These are phyloP conservation scores for Amniataba percoides DNA, from an alignment of 2,797 vertebrate species.

Conservation along the genomic window DNA sequence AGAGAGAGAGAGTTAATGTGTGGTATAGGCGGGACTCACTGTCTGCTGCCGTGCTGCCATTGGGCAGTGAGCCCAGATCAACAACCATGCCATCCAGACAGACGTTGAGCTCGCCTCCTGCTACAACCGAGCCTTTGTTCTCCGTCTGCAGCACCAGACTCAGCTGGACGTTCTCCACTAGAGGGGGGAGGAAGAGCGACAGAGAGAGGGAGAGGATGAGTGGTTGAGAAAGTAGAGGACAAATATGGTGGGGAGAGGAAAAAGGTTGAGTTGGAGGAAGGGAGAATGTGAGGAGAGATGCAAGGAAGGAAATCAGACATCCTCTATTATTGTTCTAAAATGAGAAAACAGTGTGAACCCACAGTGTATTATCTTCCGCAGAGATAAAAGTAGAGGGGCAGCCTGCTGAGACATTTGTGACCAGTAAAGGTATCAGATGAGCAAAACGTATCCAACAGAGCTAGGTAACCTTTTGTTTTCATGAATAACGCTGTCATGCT, in stretches of 20 bases:
- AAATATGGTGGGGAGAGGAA: slow-evolving; percentile 9
- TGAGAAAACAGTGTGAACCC: slow-evolving; percentile 3
- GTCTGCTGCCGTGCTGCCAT: slow-evolving; percentile 88
- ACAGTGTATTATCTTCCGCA: background rate
- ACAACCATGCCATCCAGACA: slow-evolving; percentile 95
- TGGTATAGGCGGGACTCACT: slow-evolving; percentile 88
- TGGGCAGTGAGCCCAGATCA: slow-evolving; percentile 93
- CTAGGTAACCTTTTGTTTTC: background rate
- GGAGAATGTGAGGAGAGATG: background rate
- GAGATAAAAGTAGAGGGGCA: background rate
- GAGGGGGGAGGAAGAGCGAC: slow-evolving; percentile 29
- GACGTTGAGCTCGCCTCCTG: slow-evolving; percentile 94
- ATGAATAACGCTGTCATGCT: background rate
- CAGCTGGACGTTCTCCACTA: slow-evolving; percentile 97
- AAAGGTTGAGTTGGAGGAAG: slow-evolving; percentile 14
- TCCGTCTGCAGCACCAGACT: slow-evolving; percentile 95
- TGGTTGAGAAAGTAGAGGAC: slow-evolving; percentile 19
- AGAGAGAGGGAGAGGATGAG: slow-evolving; percentile 33
- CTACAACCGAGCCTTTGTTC: slow-evolving; percentile 95
- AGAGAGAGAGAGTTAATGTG: no score
- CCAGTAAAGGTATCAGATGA: background rate
- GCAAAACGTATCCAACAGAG: background rate
- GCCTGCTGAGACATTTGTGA: background rate
- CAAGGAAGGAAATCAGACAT: slow-evolving; percentile 25
- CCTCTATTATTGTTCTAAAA: slow-evolving; percentile 22